Evolutionary conservation across 1,140 invertebrate genomes (phyloP), one percentile per base, ranked within the genome.

Genomic region (Drepana arcuata): DNA sequence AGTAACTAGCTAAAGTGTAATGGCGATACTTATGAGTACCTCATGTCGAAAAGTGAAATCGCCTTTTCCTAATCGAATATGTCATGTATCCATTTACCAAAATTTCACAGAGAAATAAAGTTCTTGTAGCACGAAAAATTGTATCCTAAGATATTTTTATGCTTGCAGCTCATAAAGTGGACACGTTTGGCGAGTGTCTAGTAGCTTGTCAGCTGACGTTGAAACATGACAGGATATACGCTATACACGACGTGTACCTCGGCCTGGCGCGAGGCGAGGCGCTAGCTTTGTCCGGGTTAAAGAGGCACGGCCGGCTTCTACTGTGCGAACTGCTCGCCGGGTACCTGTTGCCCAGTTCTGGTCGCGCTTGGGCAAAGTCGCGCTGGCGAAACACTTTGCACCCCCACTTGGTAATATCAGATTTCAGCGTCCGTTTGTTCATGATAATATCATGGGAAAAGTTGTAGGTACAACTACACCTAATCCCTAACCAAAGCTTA

Each of bases 141-240:
- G 26, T 16, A 36, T 29, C 25, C 34, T 15, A 2, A 14, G 9
- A 30, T 11, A 11, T 7, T 32, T 29, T 16, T 6, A 24, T 21
- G 25, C 14, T 45, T 48, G 37, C 34, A 66, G 52, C 4, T 14
- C 34, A 46, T 7, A 58, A 41, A 32, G 40, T 36, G 2, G 40
- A 65, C 34, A 58, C 56, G 2, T 73, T 69, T 25, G 70, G 70
- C 0, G 64, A 74, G 28, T 63, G 56, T 16, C 43, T 79, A 1
- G 33, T 74, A 12, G 58, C 55, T 0, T 30, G 34, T n/a, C 59
- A 68, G 14, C 18, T 79, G 2, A 41, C 52, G 7, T 35, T 41
- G 12, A 55, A 36, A 10, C 11, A 31, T 1, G 16, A 12, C 1
- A 53, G 52, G 1, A 23, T 37, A 2, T 67, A 44, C 31, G 27